Percentiles rank a stretch among this genome's conserved stretches.
These are phyloP conservation scores for Oeneis ivallda DNA, from an alignment of 2,888 invertebrate genomes.

Conservation along the genomic window DNA sequence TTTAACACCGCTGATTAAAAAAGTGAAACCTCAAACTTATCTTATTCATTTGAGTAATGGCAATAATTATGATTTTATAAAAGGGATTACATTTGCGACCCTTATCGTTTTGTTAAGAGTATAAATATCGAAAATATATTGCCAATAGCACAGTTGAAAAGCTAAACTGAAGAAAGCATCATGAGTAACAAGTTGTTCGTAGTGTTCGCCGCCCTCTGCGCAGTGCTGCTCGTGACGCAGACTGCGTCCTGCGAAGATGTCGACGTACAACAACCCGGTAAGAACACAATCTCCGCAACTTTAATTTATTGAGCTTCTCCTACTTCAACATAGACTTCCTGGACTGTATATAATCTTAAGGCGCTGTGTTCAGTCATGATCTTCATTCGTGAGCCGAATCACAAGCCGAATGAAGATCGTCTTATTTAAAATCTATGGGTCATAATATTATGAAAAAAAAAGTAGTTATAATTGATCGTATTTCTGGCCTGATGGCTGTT, in stretches of 20 bases:
- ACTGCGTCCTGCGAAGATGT: conserved; percentile 1
- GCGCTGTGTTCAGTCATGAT: too few species aligned
- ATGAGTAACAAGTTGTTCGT: conserved; percentile 18
- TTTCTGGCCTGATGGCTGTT: too few species aligned
- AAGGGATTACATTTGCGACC: conserved; percentile 9
- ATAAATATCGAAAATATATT: conserved; percentile 2
- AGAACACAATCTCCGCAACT: background rate
- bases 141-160: conserved; percentile 5
- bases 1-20: background rate
- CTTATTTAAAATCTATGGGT: too few species aligned
- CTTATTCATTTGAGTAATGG: background rate
- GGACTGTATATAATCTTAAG: too few species aligned
- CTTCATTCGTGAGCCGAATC: too few species aligned
- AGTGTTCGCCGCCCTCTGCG: conserved; percentile 2
- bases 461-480: too few species aligned
- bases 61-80: background rate
- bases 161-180: conserved; percentile 1
- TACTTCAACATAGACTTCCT: background rate
- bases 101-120: background rate
- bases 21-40: background rate
- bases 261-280: conserved; percentile 7
- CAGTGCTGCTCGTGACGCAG: background rate
- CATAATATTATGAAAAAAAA: too few species aligned
- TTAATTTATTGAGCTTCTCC: background rate
- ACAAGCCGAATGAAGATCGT: too few species aligned